Conservation (phyloP, 2,113 vertebrate species). For the Indri indri region DNA sequence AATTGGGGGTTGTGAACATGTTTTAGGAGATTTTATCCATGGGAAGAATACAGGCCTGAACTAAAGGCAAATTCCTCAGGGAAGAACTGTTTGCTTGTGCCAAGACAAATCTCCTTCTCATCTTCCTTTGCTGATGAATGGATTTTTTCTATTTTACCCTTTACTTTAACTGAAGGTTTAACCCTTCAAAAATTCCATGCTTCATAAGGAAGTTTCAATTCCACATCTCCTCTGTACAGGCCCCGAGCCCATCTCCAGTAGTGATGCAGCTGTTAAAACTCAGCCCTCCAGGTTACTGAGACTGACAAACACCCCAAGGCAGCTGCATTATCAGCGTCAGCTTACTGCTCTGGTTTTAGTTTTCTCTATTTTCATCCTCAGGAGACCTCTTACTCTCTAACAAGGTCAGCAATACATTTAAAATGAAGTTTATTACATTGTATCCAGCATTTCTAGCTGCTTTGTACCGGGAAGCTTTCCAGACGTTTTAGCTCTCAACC, state of each 20-base stretch:
- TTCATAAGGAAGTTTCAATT: neutral
- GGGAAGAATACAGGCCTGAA: neutral
- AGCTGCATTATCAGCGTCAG: neutral
- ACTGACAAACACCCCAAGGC: neutral
- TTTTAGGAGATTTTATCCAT: neutral
- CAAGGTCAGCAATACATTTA: slow-evolving; percentile 46
- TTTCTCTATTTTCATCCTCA: slow-evolving; percentile 25
- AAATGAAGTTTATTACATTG: slow-evolving; percentile 55
- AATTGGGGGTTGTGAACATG: neutral
- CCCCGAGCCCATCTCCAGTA: neutral
- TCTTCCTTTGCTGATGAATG: neutral
- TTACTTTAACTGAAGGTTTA: neutral
- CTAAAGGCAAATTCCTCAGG: neutral
- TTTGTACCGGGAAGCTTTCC: slow-evolving; percentile 17
- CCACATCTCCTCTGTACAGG: neutral
- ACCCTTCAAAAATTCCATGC: neutral
- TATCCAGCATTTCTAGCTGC: neutral
- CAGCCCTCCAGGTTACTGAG: neutral
- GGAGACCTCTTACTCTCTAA: slow-evolving; percentile 38
- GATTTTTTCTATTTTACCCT: neutral
- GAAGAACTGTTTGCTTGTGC: neutral
- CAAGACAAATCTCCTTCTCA: neutral
- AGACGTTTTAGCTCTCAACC: slow-evolving; percentile 3
- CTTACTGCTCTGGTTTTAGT: neutral
- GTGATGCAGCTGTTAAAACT: neutral